Evolutionary conservation across 2,113 vertebrate species (phyloP).

Genomic region (Melanostigma gelatinosum): DNA sequence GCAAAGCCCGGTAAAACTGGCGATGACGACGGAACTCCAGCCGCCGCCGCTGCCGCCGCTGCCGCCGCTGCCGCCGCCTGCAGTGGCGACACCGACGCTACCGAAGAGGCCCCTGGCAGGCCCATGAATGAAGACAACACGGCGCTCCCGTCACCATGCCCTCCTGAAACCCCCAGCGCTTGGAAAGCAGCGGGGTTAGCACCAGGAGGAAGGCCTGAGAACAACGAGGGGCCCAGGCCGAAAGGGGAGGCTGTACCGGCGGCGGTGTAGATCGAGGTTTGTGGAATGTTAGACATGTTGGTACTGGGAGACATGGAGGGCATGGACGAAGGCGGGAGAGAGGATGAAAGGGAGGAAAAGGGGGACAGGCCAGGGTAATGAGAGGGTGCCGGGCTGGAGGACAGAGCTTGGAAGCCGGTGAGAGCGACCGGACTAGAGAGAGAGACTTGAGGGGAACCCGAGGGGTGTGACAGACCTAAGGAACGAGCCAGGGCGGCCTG

Average conservation of each 20-base stretch:
- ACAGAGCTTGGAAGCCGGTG: slow-evolving; percentile 75
- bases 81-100: slow-evolving; percentile 89
- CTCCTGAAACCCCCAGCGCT: slow-evolving; percentile 89
- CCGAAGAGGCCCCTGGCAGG: slow-evolving; percentile 87
- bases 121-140: slow-evolving; percentile 93
- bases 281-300: slow-evolving; percentile 67
- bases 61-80: slow-evolving; percentile 83
- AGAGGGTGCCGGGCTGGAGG: slow-evolving; percentile 70
- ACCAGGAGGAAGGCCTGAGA: slow-evolving; percentile 84
- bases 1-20: slow-evolving; percentile 95
- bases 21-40: slow-evolving; percentile 85
- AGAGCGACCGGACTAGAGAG: slow-evolving; percentile 80
- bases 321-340: slow-evolving; percentile 79
- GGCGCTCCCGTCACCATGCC: slow-evolving; percentile 87
- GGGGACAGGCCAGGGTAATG: slow-evolving; percentile 89
- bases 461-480: slow-evolving; percentile 83
- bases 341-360: slow-evolving; percentile 86
- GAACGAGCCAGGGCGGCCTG: slow-evolving; percentile 81
- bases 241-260: slow-evolving; percentile 84
- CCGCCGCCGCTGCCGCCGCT: slow-evolving; percentile 83
- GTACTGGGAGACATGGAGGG: slow-evolving; percentile 66
- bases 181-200: slow-evolving; percentile 87
- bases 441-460: slow-evolving; percentile 86
- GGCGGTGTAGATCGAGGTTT: slow-evolving; percentile 82
- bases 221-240: slow-evolving; percentile 90